phyloP scores from a whole-genome alignment of 2,113 vertebrate genomes.

The Chitala chitala region DNA sequence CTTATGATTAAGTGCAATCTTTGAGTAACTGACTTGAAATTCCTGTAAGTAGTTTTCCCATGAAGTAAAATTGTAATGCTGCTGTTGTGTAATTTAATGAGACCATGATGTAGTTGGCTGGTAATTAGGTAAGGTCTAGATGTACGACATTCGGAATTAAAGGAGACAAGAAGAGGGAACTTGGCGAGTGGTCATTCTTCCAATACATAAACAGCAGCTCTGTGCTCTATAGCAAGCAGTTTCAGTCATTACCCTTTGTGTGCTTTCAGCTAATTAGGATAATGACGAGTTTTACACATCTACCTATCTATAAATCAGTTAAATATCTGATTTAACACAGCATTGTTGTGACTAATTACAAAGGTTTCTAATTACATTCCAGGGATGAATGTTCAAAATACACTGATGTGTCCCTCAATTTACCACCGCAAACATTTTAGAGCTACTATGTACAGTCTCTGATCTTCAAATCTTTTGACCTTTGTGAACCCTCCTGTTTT shows the following conservation, averaged over 20 bases:
- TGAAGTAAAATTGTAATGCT: not conserved
- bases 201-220: not conserved
- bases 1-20: no score
- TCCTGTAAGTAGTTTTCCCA: not conserved
- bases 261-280: not conserved
- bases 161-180: not conserved
- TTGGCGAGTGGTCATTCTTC: not conserved
- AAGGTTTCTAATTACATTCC: no score
- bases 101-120: not conserved
- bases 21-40: no score
- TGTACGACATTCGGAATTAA: slow-evolving; percentile 1
- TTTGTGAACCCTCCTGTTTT: no score
- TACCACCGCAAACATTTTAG: no score
- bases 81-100: not conserved
- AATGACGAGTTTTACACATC: not conserved
- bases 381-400: no score
- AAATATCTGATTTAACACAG: not conserved
- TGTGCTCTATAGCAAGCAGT: not conserved
- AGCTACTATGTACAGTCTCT: no score
- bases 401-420: no score
- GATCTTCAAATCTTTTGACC: no score
- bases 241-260: slow-evolving; percentile 4
- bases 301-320: not conserved
- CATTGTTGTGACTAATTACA: slow-evolving; percentile 3
- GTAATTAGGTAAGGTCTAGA: slow-evolving; percentile 5